Evolutionary conservation across 2,797 vertebrate genomes (phyloP), one percentile per base, ranked within the genome.

Genomic region (Typhlichthys subterraneus): DNA sequence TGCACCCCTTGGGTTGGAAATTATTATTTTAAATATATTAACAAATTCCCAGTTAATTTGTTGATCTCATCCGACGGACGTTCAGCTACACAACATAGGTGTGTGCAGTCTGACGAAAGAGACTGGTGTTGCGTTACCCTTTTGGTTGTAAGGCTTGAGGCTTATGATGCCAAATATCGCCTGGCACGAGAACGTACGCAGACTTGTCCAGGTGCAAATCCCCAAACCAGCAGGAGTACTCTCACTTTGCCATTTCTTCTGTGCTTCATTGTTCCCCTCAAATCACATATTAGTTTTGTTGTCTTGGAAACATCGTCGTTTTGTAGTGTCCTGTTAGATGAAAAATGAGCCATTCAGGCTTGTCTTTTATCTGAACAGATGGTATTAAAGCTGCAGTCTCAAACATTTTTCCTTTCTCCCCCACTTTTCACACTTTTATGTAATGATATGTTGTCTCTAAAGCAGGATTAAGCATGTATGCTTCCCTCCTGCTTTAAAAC

Each of bases 1-100:
- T 68, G 76, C 55, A 59, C 57, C 61, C 61, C 64, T 55, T 55
- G 65, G 72, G 77, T 77, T 73, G 63, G 17, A 77, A 61, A 73
- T 61, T 65, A 59, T 69, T 72, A 65, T 73, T 63, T 69, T 64
- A 70, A 56, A 63, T 62, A 11, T 54, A 74, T 61, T 61, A 67
- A 71, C 67, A 23, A 57, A 70, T 73, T 63, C 23, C 23, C 23
- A 23, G 23, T 23, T 23, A 23, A 23, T 62, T 1, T 56, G 54
- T 33, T 0, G 53, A 61, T 38, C 61, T 2, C 2, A 13, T 61
- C 23, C 17, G 63, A 61, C 17, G 11, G 9, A 7, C 67, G 23
- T 33, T 45, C 53, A 48, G 61, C 69, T 58, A 49, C 31, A 63
- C 59, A 59, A 48, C 13, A 13, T 45, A 5, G 46, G 45, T 66